Base-by-base conservation (phyloP, 2,797 vertebrate genomes). In the Hippocampus kuda region DNA sequence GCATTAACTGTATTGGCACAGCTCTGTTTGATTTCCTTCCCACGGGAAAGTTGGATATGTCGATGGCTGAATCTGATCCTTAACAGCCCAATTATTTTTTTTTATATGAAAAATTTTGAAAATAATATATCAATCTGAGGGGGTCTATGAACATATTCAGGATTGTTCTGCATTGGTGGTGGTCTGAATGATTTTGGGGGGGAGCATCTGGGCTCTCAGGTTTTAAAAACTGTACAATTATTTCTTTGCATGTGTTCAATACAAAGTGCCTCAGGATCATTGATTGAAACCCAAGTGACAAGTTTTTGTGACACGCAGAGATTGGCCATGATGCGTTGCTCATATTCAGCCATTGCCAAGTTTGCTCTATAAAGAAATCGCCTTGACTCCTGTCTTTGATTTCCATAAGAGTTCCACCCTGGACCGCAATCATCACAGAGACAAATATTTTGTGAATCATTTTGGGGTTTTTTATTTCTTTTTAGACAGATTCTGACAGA, bases 261-360 rank as follows among this genome's bases (percentile, higher is more conserved):
- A 41, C 68, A 57, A 63, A 70, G 68, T 56, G 4, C 63, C 63
- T 65, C 44, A 61, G 68, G 77, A 73, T 75, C 48, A 70, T 38
- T 77, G 62, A 72, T 67, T 81, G 74, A 83, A 83, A 80, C 60
- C 38, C 44, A 46, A 81, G 67, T 63, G 53, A 38, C 30, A 13
- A 64, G 76, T 62, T 57, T 30, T 69, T 71, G 64, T 79, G 67
- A 70, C 63, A 49, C 42, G 26, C 44, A 64, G 69, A 72, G 70
- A 67, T 67, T 54, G 71, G 49, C 48, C 67, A 75, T 77, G 79
- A 74, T 70, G 77, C 70, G 77, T 79, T 75, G 75, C 84, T 80
- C 79, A 77, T 65, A 48, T 81, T 75, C 70, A 79, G 74, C 72
- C 75, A 75, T 76, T 78, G 71, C 78, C 74, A 68, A 79, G n/a